phyloP scores from a whole-genome alignment of 2,113 vertebrate genomes.

The Xiphophorus maculatus region DNA sequence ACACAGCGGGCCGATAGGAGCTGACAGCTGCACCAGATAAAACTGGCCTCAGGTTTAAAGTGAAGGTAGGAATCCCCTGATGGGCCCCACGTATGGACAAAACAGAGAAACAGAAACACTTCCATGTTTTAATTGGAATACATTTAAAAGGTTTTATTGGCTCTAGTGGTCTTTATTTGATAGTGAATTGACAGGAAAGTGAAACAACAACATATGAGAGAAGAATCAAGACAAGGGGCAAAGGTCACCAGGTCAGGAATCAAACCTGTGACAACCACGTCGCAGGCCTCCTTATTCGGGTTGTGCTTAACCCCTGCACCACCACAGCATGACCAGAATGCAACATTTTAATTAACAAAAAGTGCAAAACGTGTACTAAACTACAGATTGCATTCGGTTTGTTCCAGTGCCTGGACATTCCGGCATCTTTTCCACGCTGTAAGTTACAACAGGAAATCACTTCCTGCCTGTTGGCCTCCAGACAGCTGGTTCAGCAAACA shows the following conservation, averaged over 20 bases:
- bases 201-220: no score
- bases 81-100: slow-evolving; percentile 10
- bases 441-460: background rate
- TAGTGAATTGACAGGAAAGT: no score
- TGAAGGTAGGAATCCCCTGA: slow-evolving; percentile 32
- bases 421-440: background rate
- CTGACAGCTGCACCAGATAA: slow-evolving; percentile 44
- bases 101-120: background rate
- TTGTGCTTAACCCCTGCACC: no score
- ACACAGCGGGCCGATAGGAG: slow-evolving; percentile 53
- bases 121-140: background rate
- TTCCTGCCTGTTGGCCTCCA: background rate
- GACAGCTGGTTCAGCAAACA: background rate
- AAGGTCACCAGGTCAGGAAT: no score
- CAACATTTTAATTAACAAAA: background rate
- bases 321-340: no score
- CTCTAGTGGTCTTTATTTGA: no score
- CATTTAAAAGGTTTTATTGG: no score
- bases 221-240: no score
- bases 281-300: no score
- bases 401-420: background rate
- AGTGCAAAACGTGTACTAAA: background rate
- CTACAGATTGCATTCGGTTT: background rate
- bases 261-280: no score
- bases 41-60: slow-evolving; percentile 34